Conservation (phyloP, 2,797 vertebrate species). For the Vultur gryphus region DNA sequence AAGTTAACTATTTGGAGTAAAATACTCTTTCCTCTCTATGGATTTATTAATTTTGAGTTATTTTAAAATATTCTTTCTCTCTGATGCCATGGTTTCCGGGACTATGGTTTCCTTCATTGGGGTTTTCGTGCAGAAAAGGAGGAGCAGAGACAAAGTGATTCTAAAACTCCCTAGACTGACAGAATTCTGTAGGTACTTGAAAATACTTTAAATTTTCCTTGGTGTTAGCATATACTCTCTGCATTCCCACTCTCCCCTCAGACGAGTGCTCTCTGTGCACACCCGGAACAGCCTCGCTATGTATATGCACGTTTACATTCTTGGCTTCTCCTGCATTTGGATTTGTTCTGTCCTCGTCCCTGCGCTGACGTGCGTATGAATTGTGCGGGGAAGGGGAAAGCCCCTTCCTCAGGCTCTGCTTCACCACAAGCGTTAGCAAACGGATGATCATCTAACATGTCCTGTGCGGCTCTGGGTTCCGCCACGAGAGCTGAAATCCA, state of each 20-base stretch:
- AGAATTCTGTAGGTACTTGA: background rate
- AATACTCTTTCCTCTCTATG: background rate
- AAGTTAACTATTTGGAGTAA: background rate
- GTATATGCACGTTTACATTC: background rate
- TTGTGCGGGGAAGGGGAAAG: background rate
- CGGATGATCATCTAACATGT: background rate
- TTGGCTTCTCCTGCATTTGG: background rate
- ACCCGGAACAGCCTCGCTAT: background rate
- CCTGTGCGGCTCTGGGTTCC: background rate
- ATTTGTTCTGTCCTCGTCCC: background rate
- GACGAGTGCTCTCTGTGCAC: background rate
- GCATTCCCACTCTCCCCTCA: background rate
- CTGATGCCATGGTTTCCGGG: background rate
- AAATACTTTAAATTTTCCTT: background rate
- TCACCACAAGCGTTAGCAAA: background rate
- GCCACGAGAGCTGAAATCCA: background rate
- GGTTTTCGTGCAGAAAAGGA: background rate
- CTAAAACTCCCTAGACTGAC: background rate
- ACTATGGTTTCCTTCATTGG: background rate
- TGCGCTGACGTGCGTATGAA: too few species aligned
- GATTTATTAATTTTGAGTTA: background rate
- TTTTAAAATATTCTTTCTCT: background rate
- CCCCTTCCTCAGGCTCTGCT: background rate
- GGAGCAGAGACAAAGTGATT: background rate
- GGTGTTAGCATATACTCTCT: background rate